Evolutionary conservation across 2,113 vertebrate genomes (phyloP), one percentile per base, ranked within the genome.

Genomic region (Phaetusa simplex): DNA sequence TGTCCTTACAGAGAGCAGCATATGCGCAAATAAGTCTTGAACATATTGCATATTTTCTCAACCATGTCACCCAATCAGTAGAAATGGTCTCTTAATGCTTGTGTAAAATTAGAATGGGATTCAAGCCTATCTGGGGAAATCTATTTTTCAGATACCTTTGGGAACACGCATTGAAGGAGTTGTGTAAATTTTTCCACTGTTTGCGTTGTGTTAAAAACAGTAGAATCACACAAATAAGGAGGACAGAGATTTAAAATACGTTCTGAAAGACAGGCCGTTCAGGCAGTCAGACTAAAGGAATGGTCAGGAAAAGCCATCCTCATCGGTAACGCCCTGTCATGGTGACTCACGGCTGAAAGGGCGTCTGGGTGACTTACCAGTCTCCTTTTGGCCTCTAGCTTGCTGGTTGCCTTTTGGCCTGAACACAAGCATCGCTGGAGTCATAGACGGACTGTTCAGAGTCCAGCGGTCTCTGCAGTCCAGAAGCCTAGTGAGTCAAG

Each of bases 91-190:
- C 94, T 95, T 96, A 96, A 91, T 67, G 95, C 66, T 82, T 89
- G 82, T 97, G 96, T 96, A 97, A 98, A 97, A 97, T 97, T 97
- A 97, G 95, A 96, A 81, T 96, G 91, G 96, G 96, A 90, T 89
- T 97, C 91, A 83, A 91, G 62, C 82, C 97, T 96, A 16, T 86
- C 97, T 95, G 81, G 98, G 97, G 97, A 97, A 96, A 97, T 97
- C 84, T 97, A 3, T 83, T 95, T 90, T 86, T 94, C 90, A 69
- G 71, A 73, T 97, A 74, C 95, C 94, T 95, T 96, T 74, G 94
- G 93, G 96, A 97, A 82, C 30, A 36, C 5, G 8, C 45, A 42
- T 14, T 78, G 82, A 77, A 80, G 40, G 62, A 61, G 43, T 77
- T 80, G 70, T 71, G 53, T 72, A 82, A 77, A 19, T 84, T 94